Evolutionary conservation across 2,113 vertebrate genomes (phyloP).

Genomic region (Monarcha castaneiventris): DNA sequence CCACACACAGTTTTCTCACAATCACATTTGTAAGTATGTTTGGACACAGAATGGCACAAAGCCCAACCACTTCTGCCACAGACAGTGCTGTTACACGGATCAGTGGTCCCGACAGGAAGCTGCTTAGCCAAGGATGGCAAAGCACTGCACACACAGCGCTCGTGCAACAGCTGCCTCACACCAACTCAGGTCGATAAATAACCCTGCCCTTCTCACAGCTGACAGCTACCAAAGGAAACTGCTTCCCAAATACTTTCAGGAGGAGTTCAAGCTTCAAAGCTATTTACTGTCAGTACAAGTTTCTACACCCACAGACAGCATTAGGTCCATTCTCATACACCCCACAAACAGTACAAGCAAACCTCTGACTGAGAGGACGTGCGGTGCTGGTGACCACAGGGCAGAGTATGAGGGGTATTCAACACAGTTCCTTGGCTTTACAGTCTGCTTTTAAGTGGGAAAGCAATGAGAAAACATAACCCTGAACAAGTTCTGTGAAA

Average conservation of each 20-base stretch:
- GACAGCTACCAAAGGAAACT: neutral
- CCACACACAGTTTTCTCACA: neutral
- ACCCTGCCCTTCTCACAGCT: neutral
- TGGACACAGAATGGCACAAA: neutral
- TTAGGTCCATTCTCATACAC: neutral
- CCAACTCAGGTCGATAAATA: neutral
- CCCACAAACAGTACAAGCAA: neutral
- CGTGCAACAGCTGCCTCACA: neutral
- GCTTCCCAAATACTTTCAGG: neutral
- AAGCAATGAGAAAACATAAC: neutral
- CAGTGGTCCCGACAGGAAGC: neutral
- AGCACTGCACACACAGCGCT: neutral
- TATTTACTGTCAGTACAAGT: accelerated
- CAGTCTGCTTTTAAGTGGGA: neutral
- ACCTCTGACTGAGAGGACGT: neutral
- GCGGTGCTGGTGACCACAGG: neutral
- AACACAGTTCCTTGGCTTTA: neutral
- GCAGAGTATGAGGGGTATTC: neutral
- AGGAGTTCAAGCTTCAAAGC: neutral
- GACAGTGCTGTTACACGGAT: neutral
- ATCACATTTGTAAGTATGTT: neutral
- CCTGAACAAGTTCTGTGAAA: neutral
- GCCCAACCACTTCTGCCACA: neutral
- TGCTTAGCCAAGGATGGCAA: neutral
- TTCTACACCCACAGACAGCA: neutral